A percentile compares a stretch with the other conserved stretches of the same genome.
Conservation (phyloP, 1,140 invertebrate genomes). For the Bombus turneri region DNA sequence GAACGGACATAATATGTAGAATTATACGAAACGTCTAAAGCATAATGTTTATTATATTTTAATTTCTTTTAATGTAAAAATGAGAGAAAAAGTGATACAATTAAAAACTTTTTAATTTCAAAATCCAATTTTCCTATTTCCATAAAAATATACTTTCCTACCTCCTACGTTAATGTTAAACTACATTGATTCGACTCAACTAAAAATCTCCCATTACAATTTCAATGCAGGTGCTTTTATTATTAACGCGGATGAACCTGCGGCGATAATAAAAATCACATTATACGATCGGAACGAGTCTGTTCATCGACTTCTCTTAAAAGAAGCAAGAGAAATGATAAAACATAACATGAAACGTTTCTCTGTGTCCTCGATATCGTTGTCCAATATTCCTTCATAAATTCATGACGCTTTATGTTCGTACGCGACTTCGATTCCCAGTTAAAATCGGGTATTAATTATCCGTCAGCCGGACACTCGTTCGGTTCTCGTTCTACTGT, state of each 20-base stretch:
- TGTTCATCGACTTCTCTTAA: background rate
- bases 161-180: background rate
- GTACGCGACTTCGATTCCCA: background rate
- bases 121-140: background rate
- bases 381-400: slow-evolving; percentile 15
- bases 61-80: background rate
- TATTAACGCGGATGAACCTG: background rate
- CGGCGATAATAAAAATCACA: background rate
- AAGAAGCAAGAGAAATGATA: background rate
- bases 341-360: background rate
- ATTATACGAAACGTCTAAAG: background rate
- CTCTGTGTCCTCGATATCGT: too few species aligned
- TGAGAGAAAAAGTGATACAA: too few species aligned
- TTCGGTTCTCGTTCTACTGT: background rate
- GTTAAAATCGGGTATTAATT: slow-evolving; percentile 28
- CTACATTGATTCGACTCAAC: background rate
- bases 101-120: background rate
- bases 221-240: background rate
- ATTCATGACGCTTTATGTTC: background rate
- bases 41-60: background rate
- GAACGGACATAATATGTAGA: background rate
- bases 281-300: background rate
- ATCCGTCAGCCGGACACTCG: background rate
- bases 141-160: background rate
- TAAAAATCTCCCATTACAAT: background rate